Evolutionary conservation across 2,113 vertebrate species (phyloP), one percentile per base, ranked within the genome.

Genomic region (Gymnarchus niloticus): DNA sequence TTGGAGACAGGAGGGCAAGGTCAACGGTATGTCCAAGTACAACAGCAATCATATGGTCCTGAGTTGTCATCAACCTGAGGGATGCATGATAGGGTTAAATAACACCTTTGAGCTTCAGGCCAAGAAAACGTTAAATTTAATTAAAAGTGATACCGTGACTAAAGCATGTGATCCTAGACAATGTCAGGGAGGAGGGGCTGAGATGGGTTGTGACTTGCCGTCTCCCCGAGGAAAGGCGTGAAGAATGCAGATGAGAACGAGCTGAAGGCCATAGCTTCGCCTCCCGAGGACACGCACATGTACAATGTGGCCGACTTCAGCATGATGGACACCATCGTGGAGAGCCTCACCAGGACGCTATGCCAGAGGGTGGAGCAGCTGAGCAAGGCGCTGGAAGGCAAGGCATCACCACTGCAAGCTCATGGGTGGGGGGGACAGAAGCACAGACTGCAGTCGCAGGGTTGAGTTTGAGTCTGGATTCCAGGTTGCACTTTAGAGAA

Each of bases 241-340:
- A 99, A 99, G 90, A 99, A 99, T 3, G 98, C 98, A 0, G 98
- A 99, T 76, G 94, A 96, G 91, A 97, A 95, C 2, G 98, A 99
- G 90, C 93, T 99, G 88, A 96, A 92, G 89, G 95, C 96, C 83
- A 98, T 99, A 14, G 98, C 97, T 3, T 99, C 98, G 0, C 95
- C 98, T 6, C 98, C 98, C 0, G 94, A 97, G 89, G 95, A 95
- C 56, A 96, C 95, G 0, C 98, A 99, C 0, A 96, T 98, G 84
- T 99, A 99, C 93, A 99, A 99, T 0, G 98, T 98, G 73, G 97
- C 96, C 0, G 98, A 99, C 89, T 99, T 99, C 9, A 96, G 94
- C 51, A 94, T 97, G 91, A 99, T 99, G 98, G 94, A 95, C 65
- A 95, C 96, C 6, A 99, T 99, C 56, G 97, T 99, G 83, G 97